Base-by-base conservation (phyloP, 2,888 invertebrate genomes). In the Prosopocoilus inquinatus region DNA sequence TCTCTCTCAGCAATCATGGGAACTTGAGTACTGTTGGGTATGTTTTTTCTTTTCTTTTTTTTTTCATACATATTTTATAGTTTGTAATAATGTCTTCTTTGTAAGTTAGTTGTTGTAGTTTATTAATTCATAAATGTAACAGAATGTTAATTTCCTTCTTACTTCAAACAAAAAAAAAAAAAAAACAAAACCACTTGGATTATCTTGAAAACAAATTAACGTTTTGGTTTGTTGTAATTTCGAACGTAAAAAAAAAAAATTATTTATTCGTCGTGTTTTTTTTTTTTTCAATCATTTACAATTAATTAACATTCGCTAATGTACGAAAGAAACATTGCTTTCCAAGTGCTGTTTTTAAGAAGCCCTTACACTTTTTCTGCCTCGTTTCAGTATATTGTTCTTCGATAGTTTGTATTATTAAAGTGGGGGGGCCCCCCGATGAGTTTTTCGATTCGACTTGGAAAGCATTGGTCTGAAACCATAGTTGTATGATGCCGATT, bases 11-110 rank as follows among this genome's bases (percentile, higher is more conserved):
- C 36, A 55, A 64, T 65, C 65, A 67, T 66, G 64, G 61, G 61
- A 65, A 58, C 64, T 64, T 68, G 67, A 63, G 64, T 62, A 67
- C 63, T 66, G 63, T 68, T 70, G 68, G 68, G 68, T 70, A 69
- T 69, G 69, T 64, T 55, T 55, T 16, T n/a, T n/a, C n/a, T n/a
- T n/a, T n/a, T n/a, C n/a, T n/a, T n/a, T n/a, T n/a, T n/a, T n/a
- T n/a, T n/a, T 65, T 68, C 66, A 66, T 67, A 64, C 64, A 64
- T 64, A 68, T 66, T 66, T 67, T 61, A 64, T 67, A 67, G 67
- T 66, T 62, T 51, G 55, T 55, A 55, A 55, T 44, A 12, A 44
- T 46, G 55, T n/a, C n/a, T n/a, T 28, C 20, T 28, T 28, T 28
- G 20, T 68, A 68, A 65, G 62, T 66, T 66, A 65, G 64, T 67